Conservation (phyloP, 2,888 invertebrate genomes). For the Andrena dorsata region DNA sequence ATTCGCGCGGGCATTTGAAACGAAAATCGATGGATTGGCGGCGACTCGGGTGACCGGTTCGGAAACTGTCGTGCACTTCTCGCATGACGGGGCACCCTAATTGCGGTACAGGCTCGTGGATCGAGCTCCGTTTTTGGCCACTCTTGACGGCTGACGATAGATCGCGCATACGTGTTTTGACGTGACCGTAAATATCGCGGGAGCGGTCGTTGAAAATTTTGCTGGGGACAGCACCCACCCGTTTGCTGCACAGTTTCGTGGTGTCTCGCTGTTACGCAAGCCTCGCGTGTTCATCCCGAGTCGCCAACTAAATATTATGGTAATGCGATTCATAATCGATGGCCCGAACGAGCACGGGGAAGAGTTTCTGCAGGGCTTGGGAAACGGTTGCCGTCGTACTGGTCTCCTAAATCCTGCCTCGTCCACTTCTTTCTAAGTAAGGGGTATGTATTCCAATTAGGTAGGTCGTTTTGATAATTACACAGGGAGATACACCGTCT, state of each 20-base stretch:
- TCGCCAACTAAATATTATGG: constrained; percentile 57
- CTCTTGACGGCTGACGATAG: background rate
- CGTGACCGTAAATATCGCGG: constrained; percentile 6
- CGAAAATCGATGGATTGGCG: constrained; percentile 18
- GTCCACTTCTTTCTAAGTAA: too few species aligned
- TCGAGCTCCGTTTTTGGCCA: constrained; percentile 15
- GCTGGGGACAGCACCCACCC: background rate
- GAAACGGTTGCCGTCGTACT: background rate
- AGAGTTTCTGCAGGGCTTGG: constrained; percentile 16
- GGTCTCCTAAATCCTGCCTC: too few species aligned
- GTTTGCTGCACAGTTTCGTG: constrained; percentile 31
- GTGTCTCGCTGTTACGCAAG: constrained; percentile 47
- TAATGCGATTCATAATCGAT: constrained; percentile 53
- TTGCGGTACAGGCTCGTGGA: constrained; percentile 21
- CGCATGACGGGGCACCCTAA: constrained; percentile 40
- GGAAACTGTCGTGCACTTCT: constrained; percentile 28
- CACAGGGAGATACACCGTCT: too few species aligned
- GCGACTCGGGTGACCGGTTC: background rate
- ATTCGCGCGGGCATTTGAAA: background rate
- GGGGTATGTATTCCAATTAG: too few species aligned
- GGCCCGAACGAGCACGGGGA: background rate
- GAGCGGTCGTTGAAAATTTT: background rate
- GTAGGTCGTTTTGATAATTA: too few species aligned
- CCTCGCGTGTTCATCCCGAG: constrained; percentile 41
- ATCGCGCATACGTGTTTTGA: background rate